Conservation (phyloP, 2,888 invertebrate genomes). For the Eremobia ochroleuca region DNA sequence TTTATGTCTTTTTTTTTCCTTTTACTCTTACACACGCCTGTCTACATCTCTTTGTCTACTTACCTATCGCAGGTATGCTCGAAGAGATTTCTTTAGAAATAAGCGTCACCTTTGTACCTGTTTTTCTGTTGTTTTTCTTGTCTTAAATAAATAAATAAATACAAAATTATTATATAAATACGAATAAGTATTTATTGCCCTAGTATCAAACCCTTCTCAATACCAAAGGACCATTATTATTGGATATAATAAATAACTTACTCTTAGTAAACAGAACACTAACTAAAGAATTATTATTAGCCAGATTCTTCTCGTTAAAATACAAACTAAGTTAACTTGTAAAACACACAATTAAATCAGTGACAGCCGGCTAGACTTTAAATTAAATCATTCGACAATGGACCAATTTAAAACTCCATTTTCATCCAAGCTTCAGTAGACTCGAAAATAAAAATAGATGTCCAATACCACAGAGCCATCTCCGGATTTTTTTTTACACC, state of each 20-base stretch:
- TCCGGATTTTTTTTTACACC: constrained; percentile 18
- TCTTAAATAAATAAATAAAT: too few species aligned
- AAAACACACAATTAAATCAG: constrained; percentile 15
- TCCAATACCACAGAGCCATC: constrained; percentile 12
- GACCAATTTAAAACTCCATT: constrained; percentile 38
- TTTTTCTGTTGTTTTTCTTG: too few species aligned
- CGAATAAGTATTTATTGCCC: neutral
- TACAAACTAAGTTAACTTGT: neutral
- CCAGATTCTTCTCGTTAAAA: neutral
- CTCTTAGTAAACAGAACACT: neutral
- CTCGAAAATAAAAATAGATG: constrained; percentile 45
- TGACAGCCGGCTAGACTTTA: constrained; percentile 14
- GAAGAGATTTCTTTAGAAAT: too few species aligned
- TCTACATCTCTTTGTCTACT: too few species aligned
- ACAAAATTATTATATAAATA: too few species aligned
- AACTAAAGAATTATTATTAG: neutral
- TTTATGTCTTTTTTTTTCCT: too few species aligned
- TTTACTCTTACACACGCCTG: too few species aligned
- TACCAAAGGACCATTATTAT: neutral
- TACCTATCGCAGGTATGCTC: too few species aligned
- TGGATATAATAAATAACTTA: neutral
- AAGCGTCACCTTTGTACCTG: too few species aligned
- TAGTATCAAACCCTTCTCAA: neutral
- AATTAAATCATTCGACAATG: constrained; percentile 35
- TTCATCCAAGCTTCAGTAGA: constrained; percentile 22